phyloP scores from a whole-genome alignment of 2,113 vertebrate species.

The Sorex araneus region DNA sequence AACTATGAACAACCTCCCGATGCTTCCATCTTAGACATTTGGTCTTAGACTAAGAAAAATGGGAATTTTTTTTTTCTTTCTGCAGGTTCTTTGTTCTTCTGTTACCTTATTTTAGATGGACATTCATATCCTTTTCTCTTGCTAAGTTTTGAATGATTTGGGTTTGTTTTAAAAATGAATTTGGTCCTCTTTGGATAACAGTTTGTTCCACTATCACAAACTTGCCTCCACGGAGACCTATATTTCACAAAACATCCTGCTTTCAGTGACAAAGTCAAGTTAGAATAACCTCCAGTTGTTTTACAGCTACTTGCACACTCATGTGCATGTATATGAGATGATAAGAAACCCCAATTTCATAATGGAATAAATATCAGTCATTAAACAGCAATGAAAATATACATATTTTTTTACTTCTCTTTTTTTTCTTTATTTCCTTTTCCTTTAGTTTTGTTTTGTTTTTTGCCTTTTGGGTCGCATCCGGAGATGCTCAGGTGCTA shows the following conservation, averaged over 20 bases:
- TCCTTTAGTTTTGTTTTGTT: no score
- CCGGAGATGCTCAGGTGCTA: no score
- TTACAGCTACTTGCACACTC: not conserved
- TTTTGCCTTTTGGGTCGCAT: no score
- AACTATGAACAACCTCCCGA: not conserved
- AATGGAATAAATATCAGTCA: not conserved
- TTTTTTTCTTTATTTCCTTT: no score
- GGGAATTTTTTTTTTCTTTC: not conserved
- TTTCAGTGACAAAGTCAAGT: not conserved
- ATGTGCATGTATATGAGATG: not conserved
- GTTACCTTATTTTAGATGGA: not conserved
- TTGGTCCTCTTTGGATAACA: not conserved
- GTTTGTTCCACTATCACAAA: no score
- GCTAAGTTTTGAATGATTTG: not conserved
- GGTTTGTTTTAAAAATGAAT: conserved; percentile 11
- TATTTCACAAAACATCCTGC: not conserved
- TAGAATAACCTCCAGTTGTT: not conserved
- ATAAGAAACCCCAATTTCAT: conserved; percentile 8
- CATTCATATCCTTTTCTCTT: not conserved
- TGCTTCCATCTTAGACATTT: not conserved
- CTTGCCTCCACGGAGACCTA: not conserved
- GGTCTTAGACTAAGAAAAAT: not conserved
- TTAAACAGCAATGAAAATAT: not conserved
- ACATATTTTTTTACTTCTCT: no score
- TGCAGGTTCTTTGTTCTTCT: not conserved